Evolutionary conservation across 1,140 invertebrate species (phyloP).

Genomic region (Drosophila chauvacae): DNA sequence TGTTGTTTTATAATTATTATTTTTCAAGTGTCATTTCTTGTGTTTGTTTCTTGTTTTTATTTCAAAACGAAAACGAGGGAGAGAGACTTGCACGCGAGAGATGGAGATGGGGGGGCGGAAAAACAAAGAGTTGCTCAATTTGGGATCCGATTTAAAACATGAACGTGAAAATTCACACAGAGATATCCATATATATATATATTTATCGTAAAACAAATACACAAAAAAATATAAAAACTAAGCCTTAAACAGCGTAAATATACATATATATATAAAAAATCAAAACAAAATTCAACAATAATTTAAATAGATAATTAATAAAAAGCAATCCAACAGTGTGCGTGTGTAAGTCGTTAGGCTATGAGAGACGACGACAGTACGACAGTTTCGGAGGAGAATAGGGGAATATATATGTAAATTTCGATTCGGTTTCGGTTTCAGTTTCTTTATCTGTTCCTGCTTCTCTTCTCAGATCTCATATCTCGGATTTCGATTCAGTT

Average conservation of each 20-base stretch:
- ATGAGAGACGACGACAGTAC: constrained; percentile 48
- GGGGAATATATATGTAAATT: constrained; percentile 11
- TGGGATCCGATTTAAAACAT: constrained; percentile 25
- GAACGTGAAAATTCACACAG: constrained; percentile 52
- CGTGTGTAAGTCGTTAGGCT: constrained; percentile 48
- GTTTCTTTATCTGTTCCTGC: constrained; percentile 2
- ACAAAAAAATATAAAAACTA: constrained; percentile 61
- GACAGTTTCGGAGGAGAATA: constrained; percentile 20
- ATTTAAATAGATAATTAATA: constrained; percentile 81
- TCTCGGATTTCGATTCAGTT: constrained; percentile 15
- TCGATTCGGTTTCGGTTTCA: constrained; percentile 14
- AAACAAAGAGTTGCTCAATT: constrained; percentile 3
- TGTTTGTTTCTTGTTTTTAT: constrained; percentile 24
- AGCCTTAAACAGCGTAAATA: constrained; percentile 56
- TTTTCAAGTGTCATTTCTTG: constrained; percentile 34
- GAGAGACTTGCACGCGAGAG: constrained; percentile 47
- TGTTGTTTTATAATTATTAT: constrained; percentile 35
- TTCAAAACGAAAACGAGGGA: constrained; percentile 36
- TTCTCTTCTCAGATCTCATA: constrained; percentile 9
- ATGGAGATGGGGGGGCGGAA: constrained; percentile 8
- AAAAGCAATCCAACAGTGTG: constrained; percentile 62
- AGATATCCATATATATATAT: constrained; percentile 25
- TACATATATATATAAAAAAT: constrained; percentile 53
- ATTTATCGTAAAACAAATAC: constrained; percentile 61
- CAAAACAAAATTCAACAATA: constrained; percentile 83